These are phyloP conservation scores for Carettochelys insculpta DNA, from an alignment of 2,113 vertebrate genomes.

Conservation along the genomic window DNA sequence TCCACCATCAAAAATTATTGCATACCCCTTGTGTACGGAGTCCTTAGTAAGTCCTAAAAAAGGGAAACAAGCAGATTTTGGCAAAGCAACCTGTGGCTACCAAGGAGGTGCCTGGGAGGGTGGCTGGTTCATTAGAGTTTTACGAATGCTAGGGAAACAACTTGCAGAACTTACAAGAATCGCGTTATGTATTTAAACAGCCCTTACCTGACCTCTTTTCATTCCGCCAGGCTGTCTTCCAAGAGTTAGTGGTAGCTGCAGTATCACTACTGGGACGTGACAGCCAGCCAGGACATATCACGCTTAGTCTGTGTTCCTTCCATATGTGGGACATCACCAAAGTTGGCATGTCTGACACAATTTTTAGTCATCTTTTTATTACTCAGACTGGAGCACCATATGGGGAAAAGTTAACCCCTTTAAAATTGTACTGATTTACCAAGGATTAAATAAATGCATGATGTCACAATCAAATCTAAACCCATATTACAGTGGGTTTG, in stretches of 20 bases:
- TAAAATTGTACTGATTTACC: neutral
- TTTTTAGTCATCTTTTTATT: neutral
- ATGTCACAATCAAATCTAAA: neutral
- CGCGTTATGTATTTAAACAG: neutral
- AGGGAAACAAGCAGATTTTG: neutral
- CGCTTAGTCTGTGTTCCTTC: neutral
- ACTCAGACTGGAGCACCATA: constrained; percentile 10
- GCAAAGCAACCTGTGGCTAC: neutral
- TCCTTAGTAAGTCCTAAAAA: neutral
- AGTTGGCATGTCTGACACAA: neutral
- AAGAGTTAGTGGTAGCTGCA: neutral
- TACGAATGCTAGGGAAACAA: neutral
- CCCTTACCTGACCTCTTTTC: neutral
- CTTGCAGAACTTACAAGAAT: neutral
- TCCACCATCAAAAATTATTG: too few species aligned
- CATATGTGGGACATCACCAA: neutral
- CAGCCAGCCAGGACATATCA: neutral
- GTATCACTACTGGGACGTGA: neutral
- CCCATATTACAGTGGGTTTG: neutral
- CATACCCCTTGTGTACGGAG: too few species aligned
- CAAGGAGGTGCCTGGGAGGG: neutral
- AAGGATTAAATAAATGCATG: neutral
- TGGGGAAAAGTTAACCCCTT: neutral
- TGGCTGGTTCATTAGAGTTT: neutral
- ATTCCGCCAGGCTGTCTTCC: neutral